These are phyloP conservation scores for Aelia acuminata DNA, from an alignment of 2,888 invertebrate species.

Conservation along the genomic window DNA sequence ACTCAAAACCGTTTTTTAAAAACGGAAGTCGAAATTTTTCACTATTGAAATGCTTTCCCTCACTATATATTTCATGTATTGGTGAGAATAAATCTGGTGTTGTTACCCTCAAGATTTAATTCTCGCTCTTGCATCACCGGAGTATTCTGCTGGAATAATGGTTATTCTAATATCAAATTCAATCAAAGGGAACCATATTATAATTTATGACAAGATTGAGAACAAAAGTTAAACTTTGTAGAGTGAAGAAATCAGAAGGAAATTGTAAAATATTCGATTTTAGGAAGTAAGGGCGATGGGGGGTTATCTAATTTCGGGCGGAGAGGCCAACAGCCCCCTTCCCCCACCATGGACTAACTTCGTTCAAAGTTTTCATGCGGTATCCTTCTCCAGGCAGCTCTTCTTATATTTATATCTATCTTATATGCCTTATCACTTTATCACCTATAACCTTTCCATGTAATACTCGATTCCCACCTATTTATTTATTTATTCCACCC, in stretches of 20 bases:
- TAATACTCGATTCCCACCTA: no score
- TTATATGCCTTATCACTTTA: no score
- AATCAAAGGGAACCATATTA: neutral
- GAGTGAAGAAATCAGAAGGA: neutral
- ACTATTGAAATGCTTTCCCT: no score
- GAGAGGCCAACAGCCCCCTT: neutral
- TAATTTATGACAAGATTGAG: neutral
- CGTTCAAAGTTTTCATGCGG: neutral
- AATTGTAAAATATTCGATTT: constrained; percentile 38
- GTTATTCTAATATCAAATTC: neutral
- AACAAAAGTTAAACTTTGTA: neutral
- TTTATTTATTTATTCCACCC: no score
- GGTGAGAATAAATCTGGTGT: no score
- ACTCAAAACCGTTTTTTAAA: no score
- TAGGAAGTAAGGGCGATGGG: neutral
- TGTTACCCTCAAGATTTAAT: no score
- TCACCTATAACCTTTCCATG: no score
- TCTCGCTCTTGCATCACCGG: no score
- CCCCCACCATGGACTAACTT: neutral
- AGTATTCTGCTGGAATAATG: neutral
- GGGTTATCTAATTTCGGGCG: constrained; percentile 8
- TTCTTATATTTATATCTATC: constrained; percentile 3
- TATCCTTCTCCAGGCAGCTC: neutral
- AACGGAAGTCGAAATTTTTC: no score
- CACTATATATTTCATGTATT: no score